Percentiles rank a stretch among this genome's conserved stretches.
phyloP scores from a whole-genome alignment of 2,113 vertebrate species.

The Paradisaea rubra region DNA sequence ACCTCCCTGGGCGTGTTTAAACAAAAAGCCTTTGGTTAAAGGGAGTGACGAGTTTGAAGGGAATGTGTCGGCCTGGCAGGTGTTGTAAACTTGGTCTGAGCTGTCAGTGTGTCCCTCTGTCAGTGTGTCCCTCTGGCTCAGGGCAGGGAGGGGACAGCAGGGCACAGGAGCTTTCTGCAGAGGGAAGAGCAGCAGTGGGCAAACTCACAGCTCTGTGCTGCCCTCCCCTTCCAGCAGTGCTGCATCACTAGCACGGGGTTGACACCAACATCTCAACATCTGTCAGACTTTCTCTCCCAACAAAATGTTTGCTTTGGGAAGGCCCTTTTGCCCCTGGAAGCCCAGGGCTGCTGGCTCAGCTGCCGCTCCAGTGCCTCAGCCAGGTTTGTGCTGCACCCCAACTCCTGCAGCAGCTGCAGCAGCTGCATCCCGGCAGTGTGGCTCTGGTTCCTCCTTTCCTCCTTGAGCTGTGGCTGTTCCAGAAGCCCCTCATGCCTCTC shows the following conservation, averaged over 20 bases:
- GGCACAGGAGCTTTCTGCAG: background rate
- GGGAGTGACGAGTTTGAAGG: background rate
- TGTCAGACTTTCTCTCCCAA: background rate
- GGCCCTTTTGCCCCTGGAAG: background rate
- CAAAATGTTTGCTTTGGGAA: rapidly evolving
- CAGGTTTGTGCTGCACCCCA: rapidly evolving
- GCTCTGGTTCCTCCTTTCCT: background rate
- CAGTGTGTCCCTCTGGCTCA: rapidly evolving
- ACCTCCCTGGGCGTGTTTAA: background rate
- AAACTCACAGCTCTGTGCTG: background rate
- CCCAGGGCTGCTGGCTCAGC: background rate
- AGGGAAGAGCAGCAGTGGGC: background rate
- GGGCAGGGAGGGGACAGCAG: background rate
- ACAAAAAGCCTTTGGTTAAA: background rate
- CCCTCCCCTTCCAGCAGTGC: background rate
- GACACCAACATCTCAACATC: background rate
- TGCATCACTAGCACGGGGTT: background rate
- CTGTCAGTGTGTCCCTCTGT: rapidly evolving
- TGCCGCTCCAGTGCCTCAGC: background rate
- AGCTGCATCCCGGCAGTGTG: background rate
- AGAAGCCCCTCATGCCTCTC: background rate
- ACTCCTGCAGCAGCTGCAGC: background rate
- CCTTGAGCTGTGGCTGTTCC: background rate
- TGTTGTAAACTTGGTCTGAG: background rate
- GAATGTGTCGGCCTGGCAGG: background rate